phyloP scores from a whole-genome alignment of 2,113 vertebrate genomes.

The Regulus satrapa region DNA sequence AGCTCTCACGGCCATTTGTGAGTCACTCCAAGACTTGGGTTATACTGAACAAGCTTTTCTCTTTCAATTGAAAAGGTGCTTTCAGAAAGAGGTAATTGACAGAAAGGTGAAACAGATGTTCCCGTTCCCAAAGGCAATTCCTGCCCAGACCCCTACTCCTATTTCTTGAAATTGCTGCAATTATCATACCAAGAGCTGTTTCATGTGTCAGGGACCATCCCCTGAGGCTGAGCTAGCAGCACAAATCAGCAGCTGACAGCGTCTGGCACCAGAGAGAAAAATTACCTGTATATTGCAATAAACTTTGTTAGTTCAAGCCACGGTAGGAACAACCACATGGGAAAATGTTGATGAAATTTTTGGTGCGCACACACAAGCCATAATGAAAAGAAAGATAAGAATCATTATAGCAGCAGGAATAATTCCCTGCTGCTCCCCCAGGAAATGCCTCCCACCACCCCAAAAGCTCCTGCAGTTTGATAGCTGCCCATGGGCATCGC shows the following conservation, averaged over 20 bases:
- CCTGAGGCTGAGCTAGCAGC: not conserved
- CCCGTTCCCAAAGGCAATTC: constrained; percentile 18
- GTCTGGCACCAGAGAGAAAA: not conserved
- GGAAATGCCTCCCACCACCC: not conserved
- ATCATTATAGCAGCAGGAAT: not conserved
- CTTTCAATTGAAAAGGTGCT: not conserved
- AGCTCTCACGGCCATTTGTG: not conserved
- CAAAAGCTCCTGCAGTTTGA: not conserved
- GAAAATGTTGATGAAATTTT: not conserved
- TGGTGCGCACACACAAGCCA: not conserved
- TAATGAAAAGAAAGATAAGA: not conserved
- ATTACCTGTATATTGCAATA: not conserved
- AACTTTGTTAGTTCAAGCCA: not conserved
- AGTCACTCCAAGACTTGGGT: not conserved
- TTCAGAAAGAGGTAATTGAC: not conserved
- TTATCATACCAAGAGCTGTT: constrained; percentile 35
- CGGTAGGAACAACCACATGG: not conserved
- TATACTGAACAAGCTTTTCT: not conserved
- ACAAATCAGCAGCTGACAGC: not conserved
- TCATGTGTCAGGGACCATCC: not conserved
- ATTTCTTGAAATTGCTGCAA: constrained; percentile 26
- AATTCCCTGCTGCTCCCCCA: not conserved
- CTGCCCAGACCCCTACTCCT: constrained; percentile 1
- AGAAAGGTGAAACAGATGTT: constrained; percentile 39
- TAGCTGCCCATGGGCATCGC: fast-evolving